Conservation (phyloP, 2,797 vertebrate genomes). For the Enoplosus armatus region DNA sequence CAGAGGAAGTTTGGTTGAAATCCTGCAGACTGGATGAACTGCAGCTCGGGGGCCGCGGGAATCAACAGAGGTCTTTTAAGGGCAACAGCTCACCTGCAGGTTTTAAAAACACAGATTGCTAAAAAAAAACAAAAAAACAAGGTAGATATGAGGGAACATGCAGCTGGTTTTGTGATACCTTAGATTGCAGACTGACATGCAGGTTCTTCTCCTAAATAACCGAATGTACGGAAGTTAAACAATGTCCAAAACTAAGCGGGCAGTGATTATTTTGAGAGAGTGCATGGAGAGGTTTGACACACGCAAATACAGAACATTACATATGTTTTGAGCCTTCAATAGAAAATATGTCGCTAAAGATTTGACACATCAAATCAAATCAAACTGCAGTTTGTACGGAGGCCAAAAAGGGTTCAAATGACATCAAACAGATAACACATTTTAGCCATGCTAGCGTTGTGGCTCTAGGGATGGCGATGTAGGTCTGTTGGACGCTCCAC, state of each 20-base stretch:
- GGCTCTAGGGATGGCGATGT: too few species aligned
- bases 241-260: background rate
- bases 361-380: too few species aligned
- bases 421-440: too few species aligned
- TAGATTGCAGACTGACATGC: background rate
- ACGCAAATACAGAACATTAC: background rate
- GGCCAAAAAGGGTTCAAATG: too few species aligned
- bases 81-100: background rate
- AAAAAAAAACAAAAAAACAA: too few species aligned
- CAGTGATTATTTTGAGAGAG: background rate
- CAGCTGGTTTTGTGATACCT: background rate
- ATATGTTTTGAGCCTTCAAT: too few species aligned
- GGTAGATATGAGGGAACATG: background rate
- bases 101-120: background rate
- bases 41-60: too few species aligned
- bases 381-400: too few species aligned
- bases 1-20: constrained; percentile 10
- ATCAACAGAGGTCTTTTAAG: background rate
- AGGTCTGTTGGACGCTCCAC: too few species aligned
- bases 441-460: too few species aligned
- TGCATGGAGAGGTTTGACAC: background rate
- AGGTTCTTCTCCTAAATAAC: background rate
- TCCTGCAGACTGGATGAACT: background rate
- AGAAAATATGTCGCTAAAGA: too few species aligned
- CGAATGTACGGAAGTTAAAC: background rate